Percentiles rank a stretch among this genome's conserved stretches.
phyloP scores from a whole-genome alignment of 2,888 invertebrate species.

The Erebia aethiops region DNA sequence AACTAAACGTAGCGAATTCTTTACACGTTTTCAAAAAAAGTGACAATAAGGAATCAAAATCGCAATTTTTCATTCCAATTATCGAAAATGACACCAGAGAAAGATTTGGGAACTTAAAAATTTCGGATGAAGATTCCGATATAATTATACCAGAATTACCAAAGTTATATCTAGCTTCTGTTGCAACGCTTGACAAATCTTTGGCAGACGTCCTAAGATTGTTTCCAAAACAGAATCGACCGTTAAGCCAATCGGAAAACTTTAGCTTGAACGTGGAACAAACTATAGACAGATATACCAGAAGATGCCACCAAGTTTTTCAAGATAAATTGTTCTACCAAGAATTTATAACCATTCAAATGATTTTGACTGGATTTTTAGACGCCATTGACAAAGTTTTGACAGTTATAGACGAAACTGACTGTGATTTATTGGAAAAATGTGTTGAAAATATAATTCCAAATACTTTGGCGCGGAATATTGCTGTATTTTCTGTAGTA shows the following conservation, averaged over 20 bases:
- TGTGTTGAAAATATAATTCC: slow-evolving; percentile 68
- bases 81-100: slow-evolving; percentile 63
- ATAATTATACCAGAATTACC: slow-evolving; percentile 66
- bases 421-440: slow-evolving; percentile 75
- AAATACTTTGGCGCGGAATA: slow-evolving; percentile 58
- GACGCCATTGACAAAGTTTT: slow-evolving; percentile 59
- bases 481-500: slow-evolving; percentile 72
- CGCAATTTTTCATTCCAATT: slow-evolving; percentile 77
- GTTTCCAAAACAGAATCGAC: slow-evolving; percentile 76
- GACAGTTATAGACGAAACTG: slow-evolving; percentile 61
- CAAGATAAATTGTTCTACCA: slow-evolving; percentile 77
- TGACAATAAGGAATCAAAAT: slow-evolving; percentile 74
- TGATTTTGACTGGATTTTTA: slow-evolving; percentile 64
- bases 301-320: slow-evolving; percentile 77
- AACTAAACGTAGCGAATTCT: slow-evolving; percentile 68
- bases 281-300: slow-evolving; percentile 75
- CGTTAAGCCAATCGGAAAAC: slow-evolving; percentile 77
- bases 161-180: slow-evolving; percentile 60
- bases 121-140: slow-evolving; percentile 68
- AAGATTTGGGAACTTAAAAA: slow-evolving; percentile 67
- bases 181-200: slow-evolving; percentile 64
- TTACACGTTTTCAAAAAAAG: slow-evolving; percentile 73
- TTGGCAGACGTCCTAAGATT: slow-evolving; percentile 65
- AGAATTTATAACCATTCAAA: slow-evolving; percentile 70
- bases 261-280: slow-evolving; percentile 70